A percentile compares a stretch with the other conserved stretches of the same genome.
phyloP scores from a whole-genome alignment of 2,888 invertebrate species.

The Lycophotia porphyrea region DNA sequence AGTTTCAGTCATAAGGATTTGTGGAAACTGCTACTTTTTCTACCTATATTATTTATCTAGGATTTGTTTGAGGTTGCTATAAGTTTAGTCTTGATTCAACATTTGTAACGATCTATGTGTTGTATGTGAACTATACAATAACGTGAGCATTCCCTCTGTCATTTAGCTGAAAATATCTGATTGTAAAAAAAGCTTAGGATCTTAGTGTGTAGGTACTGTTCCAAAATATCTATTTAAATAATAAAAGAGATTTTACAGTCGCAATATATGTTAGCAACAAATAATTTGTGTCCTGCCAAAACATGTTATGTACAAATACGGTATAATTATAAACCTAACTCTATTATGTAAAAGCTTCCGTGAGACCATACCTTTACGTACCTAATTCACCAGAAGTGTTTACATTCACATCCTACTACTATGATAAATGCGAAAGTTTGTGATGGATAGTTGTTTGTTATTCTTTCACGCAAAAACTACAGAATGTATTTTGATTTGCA shows the following conservation, averaged over 20 bases:
- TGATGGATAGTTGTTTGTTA: background rate
- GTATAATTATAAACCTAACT: background rate
- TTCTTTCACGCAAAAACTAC: background rate
- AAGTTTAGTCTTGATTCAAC: conserved; percentile 4
- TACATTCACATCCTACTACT: background rate
- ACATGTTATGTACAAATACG: background rate
- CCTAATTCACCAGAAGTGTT: too few relatives aligned
- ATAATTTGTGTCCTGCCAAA: too few relatives aligned
- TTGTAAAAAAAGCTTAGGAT: background rate
- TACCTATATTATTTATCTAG: conserved; percentile 39
- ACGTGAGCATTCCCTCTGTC: background rate
- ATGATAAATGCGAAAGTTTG: background rate
- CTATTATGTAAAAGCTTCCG: background rate
- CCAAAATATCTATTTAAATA: conserved; percentile 1
- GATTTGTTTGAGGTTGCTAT: conserved; percentile 23
- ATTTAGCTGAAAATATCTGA: conserved; percentile 2
- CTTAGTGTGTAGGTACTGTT: background rate
- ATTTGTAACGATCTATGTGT: background rate
- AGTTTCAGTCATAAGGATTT: conserved; percentile 64
- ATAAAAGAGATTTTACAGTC: background rate
- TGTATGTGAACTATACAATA: background rate
- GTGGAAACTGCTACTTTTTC: conserved; percentile 36
- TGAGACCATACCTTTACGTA: too few relatives aligned
- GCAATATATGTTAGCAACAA: background rate
- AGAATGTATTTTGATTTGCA: background rate